phyloP scores from a whole-genome alignment of 2,797 vertebrate genomes.

The Lacerta bilineata region DNA sequence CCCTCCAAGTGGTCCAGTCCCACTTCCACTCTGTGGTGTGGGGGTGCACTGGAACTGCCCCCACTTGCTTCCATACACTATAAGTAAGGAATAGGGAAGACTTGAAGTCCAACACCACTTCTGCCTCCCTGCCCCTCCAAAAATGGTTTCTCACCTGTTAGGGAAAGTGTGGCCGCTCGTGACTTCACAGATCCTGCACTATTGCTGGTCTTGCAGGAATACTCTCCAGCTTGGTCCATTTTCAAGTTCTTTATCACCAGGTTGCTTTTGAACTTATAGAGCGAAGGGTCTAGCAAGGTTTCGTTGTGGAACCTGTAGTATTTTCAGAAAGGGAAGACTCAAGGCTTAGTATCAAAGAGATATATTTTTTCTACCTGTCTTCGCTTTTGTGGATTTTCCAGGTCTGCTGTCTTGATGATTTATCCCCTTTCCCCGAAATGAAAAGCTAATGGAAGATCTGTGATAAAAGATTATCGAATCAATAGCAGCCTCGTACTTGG shows the following conservation, averaged over 20 bases:
- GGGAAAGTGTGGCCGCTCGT: constrained; percentile 84
- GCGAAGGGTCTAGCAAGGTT: constrained; percentile 84
- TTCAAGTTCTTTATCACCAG: constrained; percentile 89
- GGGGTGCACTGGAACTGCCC: too few relatives aligned
- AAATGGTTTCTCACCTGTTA: constrained; percentile 85
- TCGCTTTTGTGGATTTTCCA: background rate
- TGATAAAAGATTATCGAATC: background rate
- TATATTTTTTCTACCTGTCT: background rate
- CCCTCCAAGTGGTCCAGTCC: background rate
- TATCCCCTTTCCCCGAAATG: too few relatives aligned
- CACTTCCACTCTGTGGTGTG: background rate
- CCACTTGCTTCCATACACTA: background rate
- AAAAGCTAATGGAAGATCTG: background rate
- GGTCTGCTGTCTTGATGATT: background rate
- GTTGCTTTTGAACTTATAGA: constrained; percentile 85
- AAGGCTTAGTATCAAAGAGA: background rate
- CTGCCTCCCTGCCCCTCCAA: background rate
- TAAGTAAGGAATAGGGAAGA: too few relatives aligned
- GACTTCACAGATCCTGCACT: constrained; percentile 89
- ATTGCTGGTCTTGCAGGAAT: constrained; percentile 93
- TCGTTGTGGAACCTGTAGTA: constrained; percentile 92
- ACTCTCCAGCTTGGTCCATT: constrained; percentile 88
- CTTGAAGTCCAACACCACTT: background rate
- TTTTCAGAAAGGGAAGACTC: background rate
- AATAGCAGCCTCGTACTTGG: too few relatives aligned